Percentiles rank a stretch among this genome's conserved stretches.
Evolutionary conservation across 2,888 invertebrate species (phyloP).

Genomic region (Ectropis crepuscularia): DNA sequence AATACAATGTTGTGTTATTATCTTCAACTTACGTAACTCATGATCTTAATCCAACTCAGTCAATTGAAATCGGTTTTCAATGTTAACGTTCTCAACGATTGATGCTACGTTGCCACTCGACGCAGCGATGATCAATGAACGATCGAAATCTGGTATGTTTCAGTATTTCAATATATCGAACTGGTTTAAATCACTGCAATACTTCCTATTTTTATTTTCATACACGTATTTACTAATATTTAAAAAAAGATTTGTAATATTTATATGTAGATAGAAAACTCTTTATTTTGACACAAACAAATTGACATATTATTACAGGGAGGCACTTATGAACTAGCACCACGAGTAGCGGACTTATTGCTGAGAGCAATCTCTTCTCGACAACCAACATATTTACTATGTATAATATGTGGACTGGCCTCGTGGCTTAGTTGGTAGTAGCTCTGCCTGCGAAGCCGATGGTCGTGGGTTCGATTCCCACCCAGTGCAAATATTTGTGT

Average conservation of each 20-base stretch:
- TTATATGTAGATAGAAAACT: no score
- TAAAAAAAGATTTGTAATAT: neutral
- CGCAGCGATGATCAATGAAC: constrained; percentile 4
- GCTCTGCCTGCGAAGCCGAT: no score
- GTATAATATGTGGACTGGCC: no score
- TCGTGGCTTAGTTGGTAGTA: no score
- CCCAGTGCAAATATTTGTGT: no score
- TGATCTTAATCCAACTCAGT: neutral
- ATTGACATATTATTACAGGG: no score
- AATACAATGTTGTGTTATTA: neutral
- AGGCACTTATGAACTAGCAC: no score
- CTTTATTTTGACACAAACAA: no score
- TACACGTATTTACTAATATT: neutral
- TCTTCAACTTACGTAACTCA: neutral
- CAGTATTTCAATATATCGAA: neutral
- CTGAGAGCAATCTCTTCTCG: no score
- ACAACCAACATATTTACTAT: no score
- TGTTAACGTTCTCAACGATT: constrained; percentile 1
- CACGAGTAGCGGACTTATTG: no score
- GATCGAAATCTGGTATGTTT: constrained; percentile 7
- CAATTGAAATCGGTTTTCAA: neutral
- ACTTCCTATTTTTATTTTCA: constrained; percentile 4
- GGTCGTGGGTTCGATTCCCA: no score
- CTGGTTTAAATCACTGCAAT: neutral
- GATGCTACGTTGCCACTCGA: constrained; percentile 5